These are phyloP conservation scores for Rosalia funebris DNA, from an alignment of 2,888 invertebrate species.

Conservation along the genomic window DNA sequence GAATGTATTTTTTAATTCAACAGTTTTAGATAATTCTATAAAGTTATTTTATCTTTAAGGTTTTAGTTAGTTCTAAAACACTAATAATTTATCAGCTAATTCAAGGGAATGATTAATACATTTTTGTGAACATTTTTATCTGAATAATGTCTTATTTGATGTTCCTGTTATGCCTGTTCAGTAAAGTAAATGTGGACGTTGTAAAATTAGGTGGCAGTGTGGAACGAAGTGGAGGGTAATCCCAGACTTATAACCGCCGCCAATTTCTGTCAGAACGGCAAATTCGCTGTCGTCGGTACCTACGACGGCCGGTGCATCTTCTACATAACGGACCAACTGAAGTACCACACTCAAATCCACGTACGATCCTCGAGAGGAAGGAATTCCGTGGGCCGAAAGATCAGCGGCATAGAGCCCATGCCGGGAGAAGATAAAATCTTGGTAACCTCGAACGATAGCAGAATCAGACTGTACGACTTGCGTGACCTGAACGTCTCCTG, in stretches of 20 bases:
- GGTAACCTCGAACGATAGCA: slow-evolving; percentile 97
- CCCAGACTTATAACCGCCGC: slow-evolving; percentile 95
- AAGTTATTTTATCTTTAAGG: too few relatives aligned
- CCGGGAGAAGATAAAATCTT: slow-evolving; percentile 95
- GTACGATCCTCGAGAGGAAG: slow-evolving; percentile 95
- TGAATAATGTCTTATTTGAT: too few relatives aligned
- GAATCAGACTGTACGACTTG: slow-evolving; percentile 94
- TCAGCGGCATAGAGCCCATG: slow-evolving; percentile 97
- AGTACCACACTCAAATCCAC: slow-evolving; percentile 97
- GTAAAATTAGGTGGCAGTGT: slow-evolving; percentile 84
- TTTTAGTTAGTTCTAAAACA: too few relatives aligned
- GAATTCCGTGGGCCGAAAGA: slow-evolving; percentile 93
- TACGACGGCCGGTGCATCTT: slow-evolving; percentile 99
- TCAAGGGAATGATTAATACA: too few relatives aligned
- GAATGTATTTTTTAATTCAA: too few relatives aligned
- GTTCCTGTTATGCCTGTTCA: too few relatives aligned
- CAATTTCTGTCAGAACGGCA: slow-evolving; percentile 97
- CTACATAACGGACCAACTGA: slow-evolving; percentile 97
- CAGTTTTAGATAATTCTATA: too few relatives aligned
- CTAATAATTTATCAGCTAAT: too few relatives aligned
- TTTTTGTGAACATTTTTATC: too few relatives aligned
- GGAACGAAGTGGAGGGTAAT: slow-evolving; percentile 97
- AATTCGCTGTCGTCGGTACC: slow-evolving; percentile 97
- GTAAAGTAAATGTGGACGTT: too few relatives aligned
- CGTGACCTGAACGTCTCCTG: slow-evolving; percentile 94